A percentile compares a stretch with the other conserved stretches of the same genome.
Conservation (phyloP, 2,113 vertebrate species). For the Ailurus styani region DNA sequence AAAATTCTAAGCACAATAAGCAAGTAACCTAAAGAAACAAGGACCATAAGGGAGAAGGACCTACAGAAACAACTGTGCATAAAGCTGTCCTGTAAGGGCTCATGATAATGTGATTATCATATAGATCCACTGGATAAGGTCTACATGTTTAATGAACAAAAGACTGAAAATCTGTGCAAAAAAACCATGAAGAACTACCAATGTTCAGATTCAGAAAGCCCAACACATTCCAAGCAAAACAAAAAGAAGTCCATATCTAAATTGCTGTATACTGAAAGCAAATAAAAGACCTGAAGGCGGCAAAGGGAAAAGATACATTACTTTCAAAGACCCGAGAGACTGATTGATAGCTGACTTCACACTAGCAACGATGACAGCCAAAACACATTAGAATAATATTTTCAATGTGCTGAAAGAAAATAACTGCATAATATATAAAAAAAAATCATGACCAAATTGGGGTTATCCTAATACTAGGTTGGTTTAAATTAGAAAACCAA, state of each 20-base stretch:
- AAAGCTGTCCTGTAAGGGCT: neutral
- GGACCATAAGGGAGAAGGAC: neutral
- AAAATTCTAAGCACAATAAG: neutral
- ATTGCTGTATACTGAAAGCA: neutral
- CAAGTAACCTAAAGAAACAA: neutral
- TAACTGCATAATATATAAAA: neutral
- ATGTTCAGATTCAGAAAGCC: neutral
- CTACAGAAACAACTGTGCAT: neutral
- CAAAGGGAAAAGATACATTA: neutral
- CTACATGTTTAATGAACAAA: neutral
- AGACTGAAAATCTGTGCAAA: neutral
- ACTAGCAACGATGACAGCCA: neutral
- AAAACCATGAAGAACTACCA: neutral
- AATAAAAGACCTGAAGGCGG: neutral
- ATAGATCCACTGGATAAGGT: neutral
- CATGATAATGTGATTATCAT: neutral
- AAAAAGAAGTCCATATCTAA: neutral
- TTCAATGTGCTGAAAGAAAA: neutral
- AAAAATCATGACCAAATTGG: neutral
- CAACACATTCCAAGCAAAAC: neutral
- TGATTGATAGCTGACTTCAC: neutral
- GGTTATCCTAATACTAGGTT: neutral
- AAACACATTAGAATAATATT: neutral
- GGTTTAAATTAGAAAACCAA: neutral
- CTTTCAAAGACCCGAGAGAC: neutral